These are phyloP conservation scores for Dunckerocampus dactyliophorus DNA, from an alignment of 2,113 vertebrate species.

Conservation along the genomic window DNA sequence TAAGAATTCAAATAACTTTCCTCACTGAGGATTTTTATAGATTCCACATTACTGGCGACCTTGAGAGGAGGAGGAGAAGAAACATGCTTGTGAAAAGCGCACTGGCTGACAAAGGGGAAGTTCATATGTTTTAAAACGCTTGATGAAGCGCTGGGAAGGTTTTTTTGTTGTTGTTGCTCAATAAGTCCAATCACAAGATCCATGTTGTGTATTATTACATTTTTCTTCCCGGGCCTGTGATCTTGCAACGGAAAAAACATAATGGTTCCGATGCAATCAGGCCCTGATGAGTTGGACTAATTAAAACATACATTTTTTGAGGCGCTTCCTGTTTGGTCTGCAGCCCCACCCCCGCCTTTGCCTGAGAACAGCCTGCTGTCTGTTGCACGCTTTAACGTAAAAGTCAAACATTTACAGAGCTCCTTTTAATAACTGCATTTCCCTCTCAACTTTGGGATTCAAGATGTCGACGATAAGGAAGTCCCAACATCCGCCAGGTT, in stretches of 20 bases:
- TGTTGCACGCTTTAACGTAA: conserved; percentile 47
- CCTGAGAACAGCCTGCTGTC: conserved; percentile 28
- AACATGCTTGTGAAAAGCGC: conserved; percentile 37
- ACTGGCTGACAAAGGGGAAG: conserved; percentile 45
- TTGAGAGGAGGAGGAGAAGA: conserved; percentile 60
- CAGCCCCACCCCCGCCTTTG: conserved; percentile 47
- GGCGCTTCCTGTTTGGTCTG: conserved; percentile 79
- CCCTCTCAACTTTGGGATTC: conserved; percentile 15
- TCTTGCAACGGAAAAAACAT: conserved; percentile 59
- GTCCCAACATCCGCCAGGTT: conserved; percentile 65
- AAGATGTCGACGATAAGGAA: conserved; percentile 59
- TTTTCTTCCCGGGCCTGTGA: conserved; percentile 56
- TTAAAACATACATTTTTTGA: conserved; percentile 75
- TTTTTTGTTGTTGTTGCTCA: not conserved
- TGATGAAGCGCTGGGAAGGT: conserved; percentile 40
- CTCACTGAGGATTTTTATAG: conserved; percentile 75
- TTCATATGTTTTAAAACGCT: conserved; percentile 46
- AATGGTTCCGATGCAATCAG: conserved; percentile 63
- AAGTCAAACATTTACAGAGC: conserved; percentile 52
- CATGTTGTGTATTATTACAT: conserved; percentile 40
- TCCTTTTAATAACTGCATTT: conserved; percentile 66
- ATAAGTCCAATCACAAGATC: conserved; percentile 12
- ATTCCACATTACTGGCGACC: conserved; percentile 75
- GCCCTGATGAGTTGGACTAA: conserved; percentile 61
- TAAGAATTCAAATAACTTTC: conserved; percentile 79